Conservation (phyloP, 2,888 invertebrate genomes). For the Synergus japonicus region DNA sequence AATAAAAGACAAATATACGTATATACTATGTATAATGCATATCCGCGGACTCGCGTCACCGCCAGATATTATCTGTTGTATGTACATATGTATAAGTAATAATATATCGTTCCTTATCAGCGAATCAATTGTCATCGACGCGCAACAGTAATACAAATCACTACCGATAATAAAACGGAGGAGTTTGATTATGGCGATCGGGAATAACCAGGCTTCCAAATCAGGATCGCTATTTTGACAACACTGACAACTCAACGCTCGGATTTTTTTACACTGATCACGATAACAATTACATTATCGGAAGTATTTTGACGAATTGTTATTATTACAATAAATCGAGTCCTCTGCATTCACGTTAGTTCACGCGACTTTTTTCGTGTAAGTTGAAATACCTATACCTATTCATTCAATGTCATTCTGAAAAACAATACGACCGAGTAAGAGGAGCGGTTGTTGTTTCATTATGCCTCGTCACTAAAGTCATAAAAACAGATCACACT, state of each 20-base stretch:
- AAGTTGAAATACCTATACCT: too few relatives aligned
- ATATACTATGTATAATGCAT: slow-evolving; percentile 45
- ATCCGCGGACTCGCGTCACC: slow-evolving; percentile 35
- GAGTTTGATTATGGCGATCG: slow-evolving; percentile 38
- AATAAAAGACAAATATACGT: slow-evolving; percentile 48
- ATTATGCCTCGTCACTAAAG: not conserved
- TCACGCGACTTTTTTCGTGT: too few relatives aligned
- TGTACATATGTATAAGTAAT: slow-evolving; percentile 59
- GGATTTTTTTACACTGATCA: slow-evolving; percentile 29
- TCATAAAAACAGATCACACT: slow-evolving; percentile 4
- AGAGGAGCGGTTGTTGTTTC: not conserved
- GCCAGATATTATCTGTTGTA: slow-evolving; percentile 51
- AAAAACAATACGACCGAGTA: not conserved
- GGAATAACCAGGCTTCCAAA: slow-evolving; percentile 36
- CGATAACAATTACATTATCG: slow-evolving; percentile 28
- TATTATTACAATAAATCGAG: slow-evolving; percentile 23
- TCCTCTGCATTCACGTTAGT: too few relatives aligned
- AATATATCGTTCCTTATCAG: slow-evolving; percentile 42
- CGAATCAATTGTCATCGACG: slow-evolving; percentile 43
- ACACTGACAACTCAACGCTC: slow-evolving; percentile 22
- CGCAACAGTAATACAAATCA: slow-evolving; percentile 41
- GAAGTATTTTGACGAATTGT: slow-evolving; percentile 13
- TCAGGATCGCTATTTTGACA: slow-evolving; percentile 36
- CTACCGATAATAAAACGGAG: slow-evolving; percentile 41
- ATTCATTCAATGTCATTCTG: not conserved